Evolutionary conservation across 37 sponge, comb jelly and placozoan genomes (phyloP).

Genomic region (Crambe crambe): DNA sequence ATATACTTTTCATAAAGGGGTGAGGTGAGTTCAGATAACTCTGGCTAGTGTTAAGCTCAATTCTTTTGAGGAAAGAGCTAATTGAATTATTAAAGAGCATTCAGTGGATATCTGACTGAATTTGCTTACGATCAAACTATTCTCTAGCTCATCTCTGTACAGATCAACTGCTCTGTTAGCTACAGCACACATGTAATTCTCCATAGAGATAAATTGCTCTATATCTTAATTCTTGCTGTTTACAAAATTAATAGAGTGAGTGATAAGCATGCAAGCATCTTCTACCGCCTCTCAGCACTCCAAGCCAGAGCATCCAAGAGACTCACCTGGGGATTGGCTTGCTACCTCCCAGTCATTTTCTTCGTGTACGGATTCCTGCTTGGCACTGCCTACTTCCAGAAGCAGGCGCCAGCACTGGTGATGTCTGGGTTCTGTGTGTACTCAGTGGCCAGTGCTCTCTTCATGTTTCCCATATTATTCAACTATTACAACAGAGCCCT

Average conservation of each 20-base stretch:
- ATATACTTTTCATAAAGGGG: no score
- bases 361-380: conserved; percentile 63
- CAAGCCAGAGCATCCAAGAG: conserved; percentile 73
- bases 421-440: conserved; percentile 76
- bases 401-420: conserved; percentile 23
- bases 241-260: not conserved
- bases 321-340: not conserved
- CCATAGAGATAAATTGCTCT: no score
- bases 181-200: no score
- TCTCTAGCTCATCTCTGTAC: no score
- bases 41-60: no score
- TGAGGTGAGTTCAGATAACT: no score
- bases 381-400: conserved; percentile 60
- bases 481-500: conserved; percentile 42
- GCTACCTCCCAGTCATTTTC: conserved; percentile 82
- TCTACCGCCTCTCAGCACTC: conserved; percentile 35
- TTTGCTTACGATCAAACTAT: no score
- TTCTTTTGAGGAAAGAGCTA: no score
- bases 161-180: no score
- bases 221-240: no score
- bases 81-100: no score
- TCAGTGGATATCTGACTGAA: no score
- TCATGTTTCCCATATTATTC: conserved; percentile 83
- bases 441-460: conserved; percentile 77
- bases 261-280: not conserved